Evolutionary conservation across 2,888 invertebrate species (phyloP).

Genomic region (Yponomeuta plumbellus): DNA sequence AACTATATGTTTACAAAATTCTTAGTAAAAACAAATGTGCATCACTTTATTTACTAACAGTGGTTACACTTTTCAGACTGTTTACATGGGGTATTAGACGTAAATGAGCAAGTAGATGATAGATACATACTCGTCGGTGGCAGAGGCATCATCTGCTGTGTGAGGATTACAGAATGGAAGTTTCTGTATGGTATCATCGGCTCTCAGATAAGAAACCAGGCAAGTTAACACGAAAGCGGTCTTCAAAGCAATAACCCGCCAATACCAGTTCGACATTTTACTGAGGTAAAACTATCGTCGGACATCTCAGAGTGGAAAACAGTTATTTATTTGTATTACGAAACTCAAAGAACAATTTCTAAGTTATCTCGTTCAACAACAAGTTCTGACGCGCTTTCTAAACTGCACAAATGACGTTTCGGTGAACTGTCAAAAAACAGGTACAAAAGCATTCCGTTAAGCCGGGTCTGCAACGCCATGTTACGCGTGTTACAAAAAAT

Average conservation of each 20-base stretch:
- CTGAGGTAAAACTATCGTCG: slow-evolving; percentile 53
- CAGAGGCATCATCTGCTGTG: slow-evolving; percentile 42
- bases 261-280: slow-evolving; percentile 70
- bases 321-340: slow-evolving; percentile 44
- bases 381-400: slow-evolving; percentile 18
- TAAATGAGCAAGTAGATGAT: not conserved
- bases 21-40: not conserved
- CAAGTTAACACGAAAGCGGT: slow-evolving; percentile 53
- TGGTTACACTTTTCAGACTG: not conserved
- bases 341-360: slow-evolving; percentile 44
- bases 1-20: not conserved
- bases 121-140: slow-evolving; percentile 54
- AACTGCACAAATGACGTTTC: slow-evolving; percentile 12
- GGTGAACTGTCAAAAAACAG: slow-evolving; percentile 10
- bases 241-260: slow-evolving; percentile 59
- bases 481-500: no score
- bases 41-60: not conserved
- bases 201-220: slow-evolving; percentile 51
- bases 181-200: slow-evolving; percentile 60
- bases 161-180: slow-evolving; percentile 68
- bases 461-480: no score
- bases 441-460: not conserved
- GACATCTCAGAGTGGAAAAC: slow-evolving; percentile 51
- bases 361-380: slow-evolving; percentile 22
- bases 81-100: not conserved